A percentile compares a stretch with the other conserved stretches of the same genome.
These are phyloP conservation scores for Enteromius anoplus DNA, from an alignment of 2,797 vertebrate species.

Conservation along the genomic window DNA sequence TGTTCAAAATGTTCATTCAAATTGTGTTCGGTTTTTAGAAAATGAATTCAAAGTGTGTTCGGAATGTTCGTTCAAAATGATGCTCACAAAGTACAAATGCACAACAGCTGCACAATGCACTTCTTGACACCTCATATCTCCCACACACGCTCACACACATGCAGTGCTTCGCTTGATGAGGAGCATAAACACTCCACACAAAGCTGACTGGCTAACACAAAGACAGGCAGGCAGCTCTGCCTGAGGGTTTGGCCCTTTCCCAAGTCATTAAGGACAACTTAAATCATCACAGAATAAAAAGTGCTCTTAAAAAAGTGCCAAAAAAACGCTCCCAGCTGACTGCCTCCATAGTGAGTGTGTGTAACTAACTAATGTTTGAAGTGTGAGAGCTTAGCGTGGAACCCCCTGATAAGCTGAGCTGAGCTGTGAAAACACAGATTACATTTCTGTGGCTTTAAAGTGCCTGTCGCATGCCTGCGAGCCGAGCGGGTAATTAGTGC, in stretches of 20 bases:
- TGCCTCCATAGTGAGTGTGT: slow-evolving; percentile 55
- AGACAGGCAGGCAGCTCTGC: slow-evolving; percentile 21
- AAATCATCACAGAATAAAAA: slow-evolving; percentile 30
- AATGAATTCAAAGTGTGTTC: neutral
- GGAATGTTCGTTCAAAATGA: neutral
- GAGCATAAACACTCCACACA: slow-evolving; percentile 61
- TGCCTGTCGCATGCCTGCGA: slow-evolving; percentile 48
- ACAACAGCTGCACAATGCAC: slow-evolving; percentile 23
- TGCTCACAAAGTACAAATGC: slow-evolving; percentile 7
- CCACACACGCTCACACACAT: slow-evolving; percentile 30
- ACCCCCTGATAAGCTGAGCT: slow-evolving; percentile 75
- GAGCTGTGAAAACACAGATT: slow-evolving; percentile 84
- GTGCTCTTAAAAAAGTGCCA: slow-evolving; percentile 14
- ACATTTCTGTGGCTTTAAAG: slow-evolving; percentile 64
- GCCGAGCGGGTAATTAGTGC: slow-evolving; percentile 33
- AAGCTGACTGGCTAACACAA: slow-evolving; percentile 27
- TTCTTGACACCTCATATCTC: slow-evolving; percentile 22
- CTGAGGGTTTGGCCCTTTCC: slow-evolving; percentile 40
- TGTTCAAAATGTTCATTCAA: neutral
- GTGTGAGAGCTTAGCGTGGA: slow-evolving; percentile 69
- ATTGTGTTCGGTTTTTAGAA: neutral
- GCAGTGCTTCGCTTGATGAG: slow-evolving; percentile 39
- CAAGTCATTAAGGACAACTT: slow-evolving; percentile 41
- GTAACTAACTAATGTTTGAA: slow-evolving; percentile 70
- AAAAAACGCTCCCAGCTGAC: neutral